Evolutionary conservation across 2,888 invertebrate species (phyloP), one percentile per base, ranked within the genome.

Genomic region (Platycheirus rosarum): DNA sequence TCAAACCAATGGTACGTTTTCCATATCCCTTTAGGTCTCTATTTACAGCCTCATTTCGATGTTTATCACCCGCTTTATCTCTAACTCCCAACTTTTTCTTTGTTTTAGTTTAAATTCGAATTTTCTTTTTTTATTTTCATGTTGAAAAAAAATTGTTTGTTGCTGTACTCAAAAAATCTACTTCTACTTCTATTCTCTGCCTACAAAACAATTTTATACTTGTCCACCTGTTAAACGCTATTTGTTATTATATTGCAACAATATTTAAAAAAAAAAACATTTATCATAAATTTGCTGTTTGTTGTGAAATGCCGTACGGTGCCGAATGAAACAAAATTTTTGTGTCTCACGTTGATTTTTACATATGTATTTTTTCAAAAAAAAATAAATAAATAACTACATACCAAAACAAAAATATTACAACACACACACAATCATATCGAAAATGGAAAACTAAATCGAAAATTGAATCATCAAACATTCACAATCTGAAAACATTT

Each of bases 1-100:
- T 96, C 91, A 97, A 96, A 91, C 96, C 97, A 85, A 95, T 96
- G 96, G 96, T 96, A 91, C 89, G 93, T 89, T 44, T 32, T 0
- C 42, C 42, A 32, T 5, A 23, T 7, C n/a, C 29, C 2, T 8
- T 7, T 44, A 4, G n/a, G 9, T 29, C 3, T 44, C 18, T 44
- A 8, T 44, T 9, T 13, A 42, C 48, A 14, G 49, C 55, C 51
- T 53, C 51, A 26, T 23, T 60, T 75, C 42, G 23, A 66, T 65
- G 70, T 75, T 77, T 32, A 32, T 63, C 51, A 65, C 74, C 70
- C 60, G 74, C 74, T 78, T 82, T 46, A 63, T 42, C 60, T 68
- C 18, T 51, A 70, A 46, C 13, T 29, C 42, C 51, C 40, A 26
- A 23, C 49, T 13, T 60, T 60, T 1, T 60, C 44, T 57, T 40